phyloP scores from a whole-genome alignment of 2,113 vertebrate species.

The Microtus oregoni region DNA sequence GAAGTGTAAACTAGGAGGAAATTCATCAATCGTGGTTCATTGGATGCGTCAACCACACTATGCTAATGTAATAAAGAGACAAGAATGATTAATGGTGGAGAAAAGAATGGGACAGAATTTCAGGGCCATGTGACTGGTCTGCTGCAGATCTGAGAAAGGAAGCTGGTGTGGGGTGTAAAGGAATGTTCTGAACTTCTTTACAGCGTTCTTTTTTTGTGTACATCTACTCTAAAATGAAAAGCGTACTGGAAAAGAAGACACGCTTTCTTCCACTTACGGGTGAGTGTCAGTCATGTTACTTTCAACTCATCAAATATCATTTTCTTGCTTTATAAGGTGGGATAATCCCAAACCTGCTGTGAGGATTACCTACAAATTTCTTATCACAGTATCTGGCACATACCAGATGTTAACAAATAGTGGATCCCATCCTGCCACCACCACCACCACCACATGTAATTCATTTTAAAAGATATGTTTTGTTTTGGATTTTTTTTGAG shows the following conservation, averaged over 20 bases:
- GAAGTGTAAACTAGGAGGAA: not conserved
- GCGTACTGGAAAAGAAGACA: not conserved
- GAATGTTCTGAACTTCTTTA: not conserved
- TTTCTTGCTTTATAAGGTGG: not conserved
- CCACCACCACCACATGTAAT: too few relatives aligned
- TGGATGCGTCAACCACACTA: not conserved
- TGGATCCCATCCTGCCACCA: too few relatives aligned
- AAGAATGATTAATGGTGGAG: not conserved
- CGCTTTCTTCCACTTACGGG: not conserved
- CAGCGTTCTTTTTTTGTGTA: not conserved
- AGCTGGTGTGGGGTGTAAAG: not conserved
- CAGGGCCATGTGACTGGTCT: too few relatives aligned
- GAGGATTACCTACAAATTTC: not conserved
- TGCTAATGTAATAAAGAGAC: not conserved
- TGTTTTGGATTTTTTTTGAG: not conserved
- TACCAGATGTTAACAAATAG: not conserved
- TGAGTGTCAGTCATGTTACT: not conserved
- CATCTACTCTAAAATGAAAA: not conserved
- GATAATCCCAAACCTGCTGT: not conserved
- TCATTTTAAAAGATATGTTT: constrained; percentile 36
- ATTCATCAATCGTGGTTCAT: not conserved
- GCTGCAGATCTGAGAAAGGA: not conserved
- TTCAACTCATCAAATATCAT: not conserved
- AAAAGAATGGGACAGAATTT: not conserved
- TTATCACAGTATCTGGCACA: not conserved